phyloP scores from a whole-genome alignment of 92 coral and sea anemone species.

The Porites rus region DNA sequence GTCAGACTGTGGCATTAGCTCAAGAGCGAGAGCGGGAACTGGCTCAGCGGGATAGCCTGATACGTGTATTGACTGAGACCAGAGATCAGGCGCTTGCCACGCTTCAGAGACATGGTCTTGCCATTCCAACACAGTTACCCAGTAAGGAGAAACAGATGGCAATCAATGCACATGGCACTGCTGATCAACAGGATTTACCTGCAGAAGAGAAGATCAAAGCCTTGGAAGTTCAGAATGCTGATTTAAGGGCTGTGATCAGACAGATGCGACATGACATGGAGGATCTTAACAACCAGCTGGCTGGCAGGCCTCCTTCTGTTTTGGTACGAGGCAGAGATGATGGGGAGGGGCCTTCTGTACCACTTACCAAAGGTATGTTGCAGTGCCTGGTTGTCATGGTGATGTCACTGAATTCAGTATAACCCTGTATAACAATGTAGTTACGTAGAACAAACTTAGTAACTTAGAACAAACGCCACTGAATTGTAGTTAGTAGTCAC shows the following conservation, averaged over 20 bases:
- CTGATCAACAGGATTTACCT: slow-evolving; percentile 27
- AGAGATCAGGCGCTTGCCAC: slow-evolving; percentile 92
- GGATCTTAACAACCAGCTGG: slow-evolving; percentile 82
- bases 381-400: background rate
- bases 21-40: slow-evolving; percentile 85
- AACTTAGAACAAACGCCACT: too few relatives aligned
- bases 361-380: slow-evolving; percentile 79
- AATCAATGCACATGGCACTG: slow-evolving; percentile 5
- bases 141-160: slow-evolving; percentile 59
- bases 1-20: slow-evolving; percentile 80
- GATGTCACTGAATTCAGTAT: too few relatives aligned
- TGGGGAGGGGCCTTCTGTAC: slow-evolving; percentile 59
- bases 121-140: slow-evolving; percentile 88
- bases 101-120: slow-evolving; percentile 93
- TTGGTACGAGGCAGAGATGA: slow-evolving; percentile 50
- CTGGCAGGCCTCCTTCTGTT: slow-evolving; percentile 77
- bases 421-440: too few relatives aligned
- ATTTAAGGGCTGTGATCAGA: slow-evolving; percentile 82
- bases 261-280: slow-evolving; percentile 99
- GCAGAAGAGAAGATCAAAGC: slow-evolving; percentile 53
- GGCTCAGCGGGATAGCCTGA: slow-evolving; percentile 81
- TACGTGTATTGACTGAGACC: slow-evolving; percentile 84
- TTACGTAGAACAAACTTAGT: too few relatives aligned
- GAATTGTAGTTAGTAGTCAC: too few relatives aligned
- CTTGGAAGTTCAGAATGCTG: slow-evolving; percentile 75